These are phyloP conservation scores for Odobenus rosmarus DNA, from an alignment of 2,113 vertebrate species.

Conservation along the genomic window DNA sequence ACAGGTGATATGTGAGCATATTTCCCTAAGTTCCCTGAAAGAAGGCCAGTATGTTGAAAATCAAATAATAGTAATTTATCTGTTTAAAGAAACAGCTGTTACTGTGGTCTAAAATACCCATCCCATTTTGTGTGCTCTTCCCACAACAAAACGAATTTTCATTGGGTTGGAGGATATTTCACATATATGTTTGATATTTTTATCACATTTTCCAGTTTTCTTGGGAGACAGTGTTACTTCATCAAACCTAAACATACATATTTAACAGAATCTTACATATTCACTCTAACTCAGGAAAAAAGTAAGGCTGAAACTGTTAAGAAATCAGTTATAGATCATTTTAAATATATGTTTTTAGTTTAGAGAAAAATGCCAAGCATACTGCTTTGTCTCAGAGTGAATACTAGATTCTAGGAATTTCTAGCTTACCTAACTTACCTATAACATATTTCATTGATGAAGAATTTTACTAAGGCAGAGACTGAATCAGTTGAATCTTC, in stretches of 20 bases:
- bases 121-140: not conserved
- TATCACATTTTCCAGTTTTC: not conserved
- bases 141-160: not conserved
- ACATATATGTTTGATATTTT: not conserved
- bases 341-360: not conserved
- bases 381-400: not conserved
- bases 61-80: constrained; percentile 56
- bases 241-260: not conserved
- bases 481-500: not conserved
- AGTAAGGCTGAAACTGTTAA: not conserved
- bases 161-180: not conserved
- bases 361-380: not conserved
- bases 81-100: not conserved
- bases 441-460: not conserved
- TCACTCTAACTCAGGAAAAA: not conserved
- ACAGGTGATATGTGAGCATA: constrained; percentile 61
- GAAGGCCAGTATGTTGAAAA: constrained; percentile 31
- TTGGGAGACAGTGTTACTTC: constrained; percentile 11
- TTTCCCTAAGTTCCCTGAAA: constrained; percentile 60
- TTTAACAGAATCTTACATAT: not conserved
- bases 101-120: not conserved
- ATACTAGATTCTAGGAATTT: not conserved
- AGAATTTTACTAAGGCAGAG: not conserved
- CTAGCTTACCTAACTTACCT: not conserved
- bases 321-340: not conserved